Evolutionary conservation across 2,888 invertebrate species (phyloP).

Genomic region (Dasypolia templi): DNA sequence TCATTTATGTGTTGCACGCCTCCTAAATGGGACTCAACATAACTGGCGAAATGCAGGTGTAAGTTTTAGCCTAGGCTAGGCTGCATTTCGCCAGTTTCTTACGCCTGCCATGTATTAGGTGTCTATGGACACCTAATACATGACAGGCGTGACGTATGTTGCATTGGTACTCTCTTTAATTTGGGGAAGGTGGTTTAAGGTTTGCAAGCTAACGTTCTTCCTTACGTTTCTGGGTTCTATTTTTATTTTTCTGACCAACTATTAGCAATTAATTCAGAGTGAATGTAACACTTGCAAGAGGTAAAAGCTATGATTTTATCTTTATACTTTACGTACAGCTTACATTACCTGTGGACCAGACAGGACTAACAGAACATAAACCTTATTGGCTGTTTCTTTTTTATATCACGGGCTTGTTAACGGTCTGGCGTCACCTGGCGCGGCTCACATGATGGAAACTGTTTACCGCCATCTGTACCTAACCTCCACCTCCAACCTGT

Average conservation of each 20-base stretch:
- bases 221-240: not conserved
- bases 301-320: not conserved
- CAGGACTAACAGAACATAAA: constrained; percentile 7
- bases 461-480: constrained; percentile 6
- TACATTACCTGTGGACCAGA: constrained; percentile 1
- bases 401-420: constrained; percentile 25
- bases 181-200: not conserved
- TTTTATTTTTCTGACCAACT: not conserved
- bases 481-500: constrained; percentile 31
- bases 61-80: too few relatives aligned
- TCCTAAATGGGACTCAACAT: too few relatives aligned
- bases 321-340: not conserved
- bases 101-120: too few relatives aligned
- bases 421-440: not conserved
- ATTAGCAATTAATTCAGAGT: not conserved
- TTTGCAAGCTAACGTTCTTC: not conserved
- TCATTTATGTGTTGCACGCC: not conserved
- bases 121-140: too few relatives aligned
- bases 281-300: not conserved
- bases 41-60: not conserved
- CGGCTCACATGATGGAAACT: constrained; percentile 2
- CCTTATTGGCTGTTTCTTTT: constrained; percentile 28
- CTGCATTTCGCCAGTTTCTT: too few relatives aligned
- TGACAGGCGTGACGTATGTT: not conserved
- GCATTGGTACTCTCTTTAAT: not conserved